Percentiles rank a stretch among this genome's conserved stretches.
phyloP scores from a whole-genome alignment of 92 coral and sea anemone species.

The Palythoa caribaeorum region DNA sequence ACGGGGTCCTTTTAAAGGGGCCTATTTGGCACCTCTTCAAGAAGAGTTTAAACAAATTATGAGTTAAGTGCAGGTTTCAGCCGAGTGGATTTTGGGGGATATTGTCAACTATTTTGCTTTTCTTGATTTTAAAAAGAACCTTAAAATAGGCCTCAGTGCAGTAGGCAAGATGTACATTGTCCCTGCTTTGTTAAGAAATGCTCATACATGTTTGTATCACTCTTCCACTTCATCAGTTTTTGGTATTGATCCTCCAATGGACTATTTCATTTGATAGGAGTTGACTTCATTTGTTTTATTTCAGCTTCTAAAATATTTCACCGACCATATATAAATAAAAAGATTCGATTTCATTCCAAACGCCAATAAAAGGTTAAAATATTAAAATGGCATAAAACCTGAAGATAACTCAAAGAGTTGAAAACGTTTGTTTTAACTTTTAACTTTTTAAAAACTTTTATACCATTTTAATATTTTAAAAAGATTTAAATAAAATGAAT shows the following conservation, averaged over 20 bases:
- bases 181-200: not conserved
- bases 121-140: constrained; percentile 27
- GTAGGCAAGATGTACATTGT: not conserved
- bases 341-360: too few species aligned
- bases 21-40: constrained; percentile 30
- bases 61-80: not conserved
- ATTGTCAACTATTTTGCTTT: constrained; percentile 50
- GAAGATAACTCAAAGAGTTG: too few species aligned
- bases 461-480: too few species aligned
- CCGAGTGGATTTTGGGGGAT: not conserved
- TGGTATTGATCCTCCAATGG: constrained; percentile 45
- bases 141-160: not conserved
- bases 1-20: constrained; percentile 33
- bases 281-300: not conserved
- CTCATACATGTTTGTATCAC: constrained; percentile 41
- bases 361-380: too few species aligned
- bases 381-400: too few species aligned
- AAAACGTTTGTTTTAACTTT: too few species aligned
- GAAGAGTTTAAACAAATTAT: not conserved
- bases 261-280: constrained; percentile 36
- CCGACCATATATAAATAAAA: not conserved
- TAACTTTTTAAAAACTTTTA: too few species aligned
- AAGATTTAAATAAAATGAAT: too few species aligned
- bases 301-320: not conserved
- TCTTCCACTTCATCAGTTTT: constrained; percentile 35